Evolutionary conservation across 1,140 invertebrate species (phyloP).

Genomic region (Ladona fulva): DNA sequence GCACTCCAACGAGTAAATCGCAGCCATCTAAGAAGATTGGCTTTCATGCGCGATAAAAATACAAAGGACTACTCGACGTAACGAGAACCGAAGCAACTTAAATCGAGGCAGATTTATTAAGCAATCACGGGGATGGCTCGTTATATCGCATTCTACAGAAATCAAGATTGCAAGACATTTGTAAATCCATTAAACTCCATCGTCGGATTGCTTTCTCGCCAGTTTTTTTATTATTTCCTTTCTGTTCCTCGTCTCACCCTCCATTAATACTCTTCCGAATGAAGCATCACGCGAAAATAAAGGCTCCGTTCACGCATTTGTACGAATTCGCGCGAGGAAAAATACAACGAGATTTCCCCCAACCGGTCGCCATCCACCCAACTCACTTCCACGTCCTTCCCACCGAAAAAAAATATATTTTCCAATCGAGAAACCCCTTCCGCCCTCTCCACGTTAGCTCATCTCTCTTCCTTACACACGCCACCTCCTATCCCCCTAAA

Average conservation of each 20-base stretch:
- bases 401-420: no score
- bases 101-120: not conserved
- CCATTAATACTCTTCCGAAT: conserved; percentile 6
- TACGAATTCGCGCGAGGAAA: not conserved
- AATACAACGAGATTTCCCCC: not conserved
- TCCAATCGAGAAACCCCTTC: no score
- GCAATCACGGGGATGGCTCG: not conserved
- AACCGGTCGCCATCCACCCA: no score
- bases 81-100: no score
- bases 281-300: not conserved
- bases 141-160: no score
- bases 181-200: not conserved
- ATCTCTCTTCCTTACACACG: not conserved
- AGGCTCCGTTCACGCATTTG: not conserved
- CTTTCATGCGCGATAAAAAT: no score
- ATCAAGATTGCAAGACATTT: no score
- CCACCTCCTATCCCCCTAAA: not conserved
- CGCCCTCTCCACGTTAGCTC: not conserved
- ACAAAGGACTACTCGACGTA: no score
- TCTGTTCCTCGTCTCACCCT: not conserved
- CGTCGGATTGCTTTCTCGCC: not conserved
- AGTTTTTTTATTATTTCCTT: not conserved
- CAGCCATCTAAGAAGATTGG: no score
- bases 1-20: no score
- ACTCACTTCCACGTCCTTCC: no score